Evolutionary conservation across 1,140 invertebrate genomes (phyloP), one percentile per base, ranked within the genome.

Genomic region (Metaphire vulgaris): DNA sequence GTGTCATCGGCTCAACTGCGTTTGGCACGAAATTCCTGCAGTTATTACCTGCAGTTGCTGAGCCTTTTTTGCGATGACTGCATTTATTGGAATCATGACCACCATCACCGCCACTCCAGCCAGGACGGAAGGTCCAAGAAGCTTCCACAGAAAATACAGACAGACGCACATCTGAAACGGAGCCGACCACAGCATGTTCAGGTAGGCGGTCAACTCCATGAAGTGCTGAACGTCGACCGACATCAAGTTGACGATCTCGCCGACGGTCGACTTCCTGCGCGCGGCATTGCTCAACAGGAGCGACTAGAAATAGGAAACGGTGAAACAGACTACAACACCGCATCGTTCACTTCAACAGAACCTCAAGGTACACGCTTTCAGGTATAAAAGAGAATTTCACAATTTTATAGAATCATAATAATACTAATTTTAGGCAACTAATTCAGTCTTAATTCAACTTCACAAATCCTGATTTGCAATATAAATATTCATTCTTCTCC

Each of bases 121-220:
- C 1, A 86, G 69, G 30, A 81, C 79, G 26, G 81, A 77, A 64
- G 79, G 67, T 0, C 80, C 87, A 32, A 89, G 83, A 77, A 91
- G 90, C 26, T 90, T 88, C 92, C 93, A 97, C 0, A 97, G 85
- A 86, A 97, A 94, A 80, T 92, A 95, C 15, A 96, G 83, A 0
- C 93, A 91, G 15, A 96, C 82, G 16, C 86, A 88, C 79, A 97
- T 96, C 87, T 96, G 94, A 12, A 98, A 86, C 0, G 96, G 96
- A 0, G 94, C 95, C 0, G 95, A 97, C 96, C 96, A 99, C 79
- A 98, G 90, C 91, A 96, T 95, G 85, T 97, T 97, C 74, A 98
- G 87, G 83, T 96, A 97, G 0, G 85, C 87, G 78, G 84, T 88
- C 72, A 88, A 80, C 74, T 89, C 88, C 79, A 84, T 83, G 74